These are phyloP conservation scores for Lordiphosa andalusiaca DNA, from an alignment of 2,888 invertebrate species.

Conservation along the genomic window DNA sequence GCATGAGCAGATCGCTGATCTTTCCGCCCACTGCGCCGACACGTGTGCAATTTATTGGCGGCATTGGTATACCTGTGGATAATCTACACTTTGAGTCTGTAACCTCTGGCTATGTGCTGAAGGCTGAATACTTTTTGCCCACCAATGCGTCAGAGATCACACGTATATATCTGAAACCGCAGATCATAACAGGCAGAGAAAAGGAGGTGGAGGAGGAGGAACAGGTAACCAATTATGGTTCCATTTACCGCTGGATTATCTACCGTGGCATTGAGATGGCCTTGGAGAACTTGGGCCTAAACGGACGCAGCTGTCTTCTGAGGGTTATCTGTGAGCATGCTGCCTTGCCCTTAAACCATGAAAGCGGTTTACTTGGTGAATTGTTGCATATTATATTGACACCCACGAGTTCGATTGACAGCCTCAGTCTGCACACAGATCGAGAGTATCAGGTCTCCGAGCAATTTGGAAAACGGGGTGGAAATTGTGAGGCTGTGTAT, in stretches of 20 bases:
- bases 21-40: slow-evolving; percentile 79
- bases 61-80: slow-evolving; percentile 78
- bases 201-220: neutral
- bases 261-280: slow-evolving; percentile 75
- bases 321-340: slow-evolving; percentile 89
- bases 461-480: slow-evolving; percentile 82
- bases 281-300: slow-evolving; percentile 83
- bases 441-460: slow-evolving; percentile 87
- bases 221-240: slow-evolving; percentile 39
- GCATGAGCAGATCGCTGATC: slow-evolving; percentile 55
- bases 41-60: slow-evolving; percentile 77
- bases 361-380: slow-evolving; percentile 88
- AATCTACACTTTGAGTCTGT: slow-evolving; percentile 73
- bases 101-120: slow-evolving; percentile 77
- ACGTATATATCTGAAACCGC: slow-evolving; percentile 68
- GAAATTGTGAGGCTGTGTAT: slow-evolving; percentile 64
- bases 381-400: slow-evolving; percentile 88
- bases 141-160: slow-evolving; percentile 68
- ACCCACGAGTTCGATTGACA: slow-evolving; percentile 86
- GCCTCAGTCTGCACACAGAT: slow-evolving; percentile 83
- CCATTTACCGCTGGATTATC: slow-evolving; percentile 73
- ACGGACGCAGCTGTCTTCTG: slow-evolving; percentile 86
- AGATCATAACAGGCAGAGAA: slow-evolving; percentile 50
- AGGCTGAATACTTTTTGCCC: slow-evolving; percentile 77
- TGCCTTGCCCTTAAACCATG: slow-evolving; percentile 84